Conservation (phyloP, 2,888 invertebrate genomes). For the Sarcophaga carnaria region DNA sequence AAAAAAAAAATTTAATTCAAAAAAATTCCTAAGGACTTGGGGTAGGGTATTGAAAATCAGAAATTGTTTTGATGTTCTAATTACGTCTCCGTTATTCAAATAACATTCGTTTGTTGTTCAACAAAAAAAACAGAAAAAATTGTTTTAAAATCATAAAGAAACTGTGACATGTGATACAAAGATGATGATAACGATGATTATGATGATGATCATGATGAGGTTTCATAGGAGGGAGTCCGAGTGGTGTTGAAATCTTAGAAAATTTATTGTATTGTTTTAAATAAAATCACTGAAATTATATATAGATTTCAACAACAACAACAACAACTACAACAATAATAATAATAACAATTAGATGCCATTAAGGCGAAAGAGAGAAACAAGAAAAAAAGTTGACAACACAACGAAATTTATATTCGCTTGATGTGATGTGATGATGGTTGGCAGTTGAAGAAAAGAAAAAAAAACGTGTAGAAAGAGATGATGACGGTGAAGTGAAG, state of each 20-base stretch:
- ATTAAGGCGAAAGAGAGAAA: conserved; percentile 15
- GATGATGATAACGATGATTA: conserved; percentile 48
- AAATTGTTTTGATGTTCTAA: conserved; percentile 59
- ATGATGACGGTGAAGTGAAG: too few species aligned
- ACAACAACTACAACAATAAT: conserved; percentile 25
- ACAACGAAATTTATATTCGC: conserved; percentile 19
- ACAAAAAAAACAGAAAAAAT: neutral
- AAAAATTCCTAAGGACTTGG: neutral
- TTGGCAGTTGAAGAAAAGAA: neutral
- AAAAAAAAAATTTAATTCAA: too few species aligned
- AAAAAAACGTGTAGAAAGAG: too few species aligned
- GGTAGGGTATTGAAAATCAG: conserved; percentile 2
- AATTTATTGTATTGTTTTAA: conserved; percentile 19
- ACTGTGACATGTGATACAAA: conserved; percentile 65
- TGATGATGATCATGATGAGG: conserved; percentile 41
- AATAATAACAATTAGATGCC: conserved; percentile 60
- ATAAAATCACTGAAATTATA: conserved; percentile 58
- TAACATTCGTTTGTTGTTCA: conserved; percentile 38
- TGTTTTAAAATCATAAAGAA: neutral
- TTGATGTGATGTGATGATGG: neutral
- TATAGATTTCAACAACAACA: conserved; percentile 61
- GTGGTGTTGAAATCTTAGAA: conserved; percentile 54
- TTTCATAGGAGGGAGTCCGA: conserved; percentile 17
- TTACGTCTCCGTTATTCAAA: conserved; percentile 68
- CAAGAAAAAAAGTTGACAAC: conserved; percentile 26